Conservation (phyloP, 2,888 invertebrate species). For the Parnassius orleans region DNA sequence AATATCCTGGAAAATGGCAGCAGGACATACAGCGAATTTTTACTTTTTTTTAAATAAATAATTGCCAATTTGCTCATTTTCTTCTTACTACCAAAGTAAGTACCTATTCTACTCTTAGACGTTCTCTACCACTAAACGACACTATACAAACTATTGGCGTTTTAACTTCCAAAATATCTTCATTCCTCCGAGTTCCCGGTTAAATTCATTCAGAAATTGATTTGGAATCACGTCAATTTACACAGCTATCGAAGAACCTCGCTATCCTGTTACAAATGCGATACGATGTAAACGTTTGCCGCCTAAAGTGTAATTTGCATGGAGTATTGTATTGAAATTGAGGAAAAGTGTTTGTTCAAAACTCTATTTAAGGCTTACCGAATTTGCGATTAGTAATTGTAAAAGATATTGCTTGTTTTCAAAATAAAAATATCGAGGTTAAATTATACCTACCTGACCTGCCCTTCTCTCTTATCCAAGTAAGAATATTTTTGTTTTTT, state of each 20-base stretch:
- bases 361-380: slow-evolving; percentile 22
- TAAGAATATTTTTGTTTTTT: too few relatives aligned
- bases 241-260: slow-evolving; percentile 61
- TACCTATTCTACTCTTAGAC: too few relatives aligned
- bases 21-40: too few relatives aligned
- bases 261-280: slow-evolving; percentile 45
- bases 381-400: neutral
- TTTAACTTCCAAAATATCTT: slow-evolving; percentile 1
- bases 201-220: slow-evolving; percentile 29
- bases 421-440: too few relatives aligned
- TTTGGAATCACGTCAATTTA: slow-evolving; percentile 45
- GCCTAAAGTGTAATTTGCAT: slow-evolving; percentile 17
- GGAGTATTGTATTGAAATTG: slow-evolving; percentile 19
- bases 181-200: slow-evolving; percentile 1
- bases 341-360: slow-evolving; percentile 13
- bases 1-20: too few relatives aligned
- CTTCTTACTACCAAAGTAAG: too few relatives aligned
- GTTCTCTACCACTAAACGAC: neutral
- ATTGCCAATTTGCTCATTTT: too few relatives aligned
- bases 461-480: too few relatives aligned
- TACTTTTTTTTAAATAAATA: too few relatives aligned
- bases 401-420: neutral
- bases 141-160: neutral
- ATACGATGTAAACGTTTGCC: slow-evolving; percentile 32
- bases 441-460: too few relatives aligned